Conservation (phyloP, 1,140 invertebrate genomes). For the Neoseiulus cucumeris region DNA sequence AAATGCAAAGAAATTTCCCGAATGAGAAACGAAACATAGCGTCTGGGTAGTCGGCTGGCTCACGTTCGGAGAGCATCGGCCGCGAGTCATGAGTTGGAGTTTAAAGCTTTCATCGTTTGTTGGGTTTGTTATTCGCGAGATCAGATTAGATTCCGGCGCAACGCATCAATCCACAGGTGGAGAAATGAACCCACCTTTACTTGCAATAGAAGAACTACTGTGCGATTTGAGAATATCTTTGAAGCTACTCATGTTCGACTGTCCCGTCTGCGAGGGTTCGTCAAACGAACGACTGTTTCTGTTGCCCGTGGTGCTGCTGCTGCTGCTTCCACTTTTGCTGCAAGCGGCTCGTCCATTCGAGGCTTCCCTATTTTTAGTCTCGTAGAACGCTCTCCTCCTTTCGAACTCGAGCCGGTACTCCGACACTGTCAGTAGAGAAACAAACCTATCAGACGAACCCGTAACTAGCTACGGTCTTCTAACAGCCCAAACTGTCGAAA, state of each 20-base stretch:
- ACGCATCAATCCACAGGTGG: too few relatives aligned
- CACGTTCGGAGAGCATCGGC: too few relatives aligned
- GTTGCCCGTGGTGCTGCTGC: neutral
- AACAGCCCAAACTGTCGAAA: too few relatives aligned
- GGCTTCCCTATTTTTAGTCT: neutral
- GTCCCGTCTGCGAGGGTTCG: neutral
- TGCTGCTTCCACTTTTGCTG: neutral
- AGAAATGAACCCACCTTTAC: neutral
- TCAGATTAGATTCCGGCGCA: too few relatives aligned
- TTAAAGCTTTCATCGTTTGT: too few relatives aligned
- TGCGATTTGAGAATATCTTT: constrained; percentile 8
- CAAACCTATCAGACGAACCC: too few relatives aligned
- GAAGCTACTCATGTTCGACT: neutral
- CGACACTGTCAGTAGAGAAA: neutral
- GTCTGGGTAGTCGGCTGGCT: too few relatives aligned
- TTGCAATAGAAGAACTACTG: neutral
- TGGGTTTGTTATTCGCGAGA: too few relatives aligned
- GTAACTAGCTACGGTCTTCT: too few relatives aligned
- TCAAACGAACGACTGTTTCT: constrained; percentile 10
- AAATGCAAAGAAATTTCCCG: too few relatives aligned
- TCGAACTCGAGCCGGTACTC: constrained; percentile 8
- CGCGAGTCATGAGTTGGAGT: too few relatives aligned
- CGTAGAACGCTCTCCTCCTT: constrained; percentile 11
- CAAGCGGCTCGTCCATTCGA: neutral
- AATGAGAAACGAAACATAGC: too few relatives aligned